Evolutionary conservation across 2,888 invertebrate species (phyloP).

Genomic region (Lumbricus terrestris): DNA sequence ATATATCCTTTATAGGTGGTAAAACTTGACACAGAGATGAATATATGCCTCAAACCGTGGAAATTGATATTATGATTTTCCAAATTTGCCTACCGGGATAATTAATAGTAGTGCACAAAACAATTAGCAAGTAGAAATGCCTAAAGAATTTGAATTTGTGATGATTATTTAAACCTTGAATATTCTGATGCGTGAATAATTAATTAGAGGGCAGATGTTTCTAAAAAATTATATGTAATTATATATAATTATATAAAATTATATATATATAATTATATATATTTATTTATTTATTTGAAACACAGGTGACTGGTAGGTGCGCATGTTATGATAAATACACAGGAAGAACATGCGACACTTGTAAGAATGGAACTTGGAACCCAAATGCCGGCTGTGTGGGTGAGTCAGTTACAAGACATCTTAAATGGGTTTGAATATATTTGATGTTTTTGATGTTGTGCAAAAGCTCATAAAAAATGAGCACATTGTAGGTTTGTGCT

Average conservation of each 20-base stretch:
- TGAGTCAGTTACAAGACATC: not conserved
- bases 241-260: too few species aligned
- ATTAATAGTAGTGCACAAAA: not conserved
- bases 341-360: conserved; percentile 50
- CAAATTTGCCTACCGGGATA: too few species aligned
- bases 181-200: not conserved
- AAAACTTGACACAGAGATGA: not conserved
- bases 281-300: not conserved
- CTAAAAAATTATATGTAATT: too few species aligned
- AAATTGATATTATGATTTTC: not conserved
- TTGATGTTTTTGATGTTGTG: not conserved
- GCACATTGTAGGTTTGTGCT: not conserved
- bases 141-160: not conserved
- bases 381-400: not conserved
- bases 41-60: not conserved
- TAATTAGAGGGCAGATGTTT: too few species aligned
- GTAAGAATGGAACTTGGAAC: conserved; percentile 43
- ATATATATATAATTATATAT: too few species aligned
- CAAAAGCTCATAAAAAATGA: not conserved
- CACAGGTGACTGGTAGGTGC: conserved; percentile 56
- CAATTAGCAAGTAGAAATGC: not conserved
- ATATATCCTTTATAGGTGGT: not conserved
- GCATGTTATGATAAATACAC: conserved; percentile 49
- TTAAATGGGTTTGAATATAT: not conserved
- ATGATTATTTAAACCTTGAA: not conserved